Evolutionary conservation across 2,797 vertebrate genomes (phyloP), one percentile per base, ranked within the genome.

Genomic region (Linurgus olivaceus): DNA sequence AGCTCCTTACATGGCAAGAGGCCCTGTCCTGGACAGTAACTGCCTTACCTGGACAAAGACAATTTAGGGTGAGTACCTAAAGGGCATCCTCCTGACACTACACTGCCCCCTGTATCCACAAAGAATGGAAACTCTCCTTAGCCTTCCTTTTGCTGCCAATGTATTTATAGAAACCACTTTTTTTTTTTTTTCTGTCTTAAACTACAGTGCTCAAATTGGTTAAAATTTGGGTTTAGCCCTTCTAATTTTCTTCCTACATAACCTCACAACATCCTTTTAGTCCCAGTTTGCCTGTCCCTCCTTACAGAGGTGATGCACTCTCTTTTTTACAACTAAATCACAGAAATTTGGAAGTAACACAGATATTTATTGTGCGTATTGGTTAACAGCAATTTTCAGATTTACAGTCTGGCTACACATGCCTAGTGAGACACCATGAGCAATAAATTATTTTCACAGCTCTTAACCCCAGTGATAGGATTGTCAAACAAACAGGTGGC

Each of bases 401-500:
- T 79, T 85, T 87, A 40, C 37, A 35, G 28, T 33, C 33, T 85
- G 31, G 44, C 54, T 82, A 54, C 31, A 44, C 37, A 61, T 7
- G 37, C 9, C 51, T 29, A 38, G 12, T 66, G 55, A 85, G 26
- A 87, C 15, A 75, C 3, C 7, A 26, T 25, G 63, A 75, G 48
- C 17, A 78, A 72, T 24, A 76, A 86, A 77, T 51, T 62, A 9
- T 83, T 74, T 70, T 71, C 82, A 68, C 37, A 57, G 31, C 37
- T 83, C 63, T 71, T 88, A 65, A 79, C 50, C 42, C 52, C 57
- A 61, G 48, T 24, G 57, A 74, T 26, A 67, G 29, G 61, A 86
- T 26, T 94, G 66, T 68, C 75, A 78, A 66, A 72, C 18, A 77
- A 94, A 83, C 19, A 90, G 75, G 65, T 78, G 61, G 50, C 65